Base-by-base conservation (phyloP, 2,888 invertebrate species). In the Acrocyrtus sp. region DNA sequence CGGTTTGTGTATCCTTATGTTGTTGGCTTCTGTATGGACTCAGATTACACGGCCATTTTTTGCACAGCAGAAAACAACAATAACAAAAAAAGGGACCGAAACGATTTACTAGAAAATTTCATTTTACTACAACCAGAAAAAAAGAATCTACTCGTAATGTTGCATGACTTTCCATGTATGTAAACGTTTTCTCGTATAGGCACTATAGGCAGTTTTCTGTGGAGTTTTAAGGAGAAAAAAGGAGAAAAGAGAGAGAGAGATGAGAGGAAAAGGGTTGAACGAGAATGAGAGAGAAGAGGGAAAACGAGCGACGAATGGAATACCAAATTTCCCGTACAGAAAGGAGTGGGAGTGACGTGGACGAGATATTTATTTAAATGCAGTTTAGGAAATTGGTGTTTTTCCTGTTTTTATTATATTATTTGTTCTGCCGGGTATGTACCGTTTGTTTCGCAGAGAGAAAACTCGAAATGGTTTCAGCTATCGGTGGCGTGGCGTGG, bases 341-440 rank as follows among this genome's bases (percentile, higher is more conserved):
- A n/a, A n/a, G n/a, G n/a, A n/a, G n/a, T n/a, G n/a, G n/a, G n/a
- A n/a, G n/a, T n/a, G n/a, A n/a, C n/a, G n/a, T n/a, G n/a, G n/a
- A n/a, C 26, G 53, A 66, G 47, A 66, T 62, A 57, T 57, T 39
- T 51, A 50, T 66, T 66, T 57, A 66, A 66, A 66, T 66, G 29
- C 57, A 66, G 54, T 66, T 63, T 66, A 66, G 66, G 57, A 66
- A 66, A 66, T 66, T 66, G 66, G 50, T 47, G 56, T 65, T 26
- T 45, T 47, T 65, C 22, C 54, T 45, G 41, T 41, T 54, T 21
- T 27, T 62, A 15, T 57, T 41, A n/a, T n/a, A n/a, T n/a, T n/a
- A n/a, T n/a, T n/a, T n/a, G n/a, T n/a, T n/a, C n/a, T n/a, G n/a
- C n/a, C n/a, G n/a, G n/a, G n/a, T n/a, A n/a, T n/a, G n/a, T n/a